Evolutionary conservation across 2,113 vertebrate species (phyloP).

Genomic region (Cynoglossus semilaevis): DNA sequence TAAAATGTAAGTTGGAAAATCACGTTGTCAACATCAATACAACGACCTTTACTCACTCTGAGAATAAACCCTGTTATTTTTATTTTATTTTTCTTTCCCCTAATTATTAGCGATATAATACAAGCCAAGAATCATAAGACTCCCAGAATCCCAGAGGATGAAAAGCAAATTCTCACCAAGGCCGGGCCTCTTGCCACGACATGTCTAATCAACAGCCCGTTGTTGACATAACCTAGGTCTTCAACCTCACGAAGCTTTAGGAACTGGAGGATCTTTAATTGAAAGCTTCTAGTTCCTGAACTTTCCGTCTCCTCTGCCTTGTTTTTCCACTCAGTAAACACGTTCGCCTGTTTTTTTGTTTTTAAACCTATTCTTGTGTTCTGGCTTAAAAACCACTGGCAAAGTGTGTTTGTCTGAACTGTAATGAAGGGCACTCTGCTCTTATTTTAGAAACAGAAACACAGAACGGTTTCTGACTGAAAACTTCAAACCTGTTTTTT

Average conservation of each 20-base stretch:
- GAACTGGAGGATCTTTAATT: conserved; percentile 38
- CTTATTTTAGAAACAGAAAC: neutral
- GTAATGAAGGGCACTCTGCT: conserved; percentile 1
- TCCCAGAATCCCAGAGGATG: neutral
- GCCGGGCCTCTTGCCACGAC: conserved; percentile 19
- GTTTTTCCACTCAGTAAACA: conserved; percentile 22
- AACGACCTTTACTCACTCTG: too few species aligned
- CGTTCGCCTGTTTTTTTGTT: conserved; percentile 22
- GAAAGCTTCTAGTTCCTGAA: conserved; percentile 37
- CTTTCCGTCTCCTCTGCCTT: conserved; percentile 11
- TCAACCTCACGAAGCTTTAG: conserved; percentile 14
- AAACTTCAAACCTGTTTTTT: neutral
- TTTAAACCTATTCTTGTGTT: conserved; percentile 27
- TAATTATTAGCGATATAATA: too few species aligned
- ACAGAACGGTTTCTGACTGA: neutral
- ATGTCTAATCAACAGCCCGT: conserved; percentile 26
- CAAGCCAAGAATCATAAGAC: neutral
- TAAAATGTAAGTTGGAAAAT: too few species aligned
- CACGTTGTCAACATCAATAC: too few species aligned
- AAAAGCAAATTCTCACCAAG: conserved; percentile 14
- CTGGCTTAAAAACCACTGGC: neutral
- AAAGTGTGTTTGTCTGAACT: conserved; percentile 13
- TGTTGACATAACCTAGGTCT: conserved; percentile 30
- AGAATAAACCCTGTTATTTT: too few species aligned
- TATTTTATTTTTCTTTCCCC: too few species aligned